Evolutionary conservation across 2,888 invertebrate genomes (phyloP), one percentile per base, ranked within the genome.

Genomic region (Lasioglossum lativentre): DNA sequence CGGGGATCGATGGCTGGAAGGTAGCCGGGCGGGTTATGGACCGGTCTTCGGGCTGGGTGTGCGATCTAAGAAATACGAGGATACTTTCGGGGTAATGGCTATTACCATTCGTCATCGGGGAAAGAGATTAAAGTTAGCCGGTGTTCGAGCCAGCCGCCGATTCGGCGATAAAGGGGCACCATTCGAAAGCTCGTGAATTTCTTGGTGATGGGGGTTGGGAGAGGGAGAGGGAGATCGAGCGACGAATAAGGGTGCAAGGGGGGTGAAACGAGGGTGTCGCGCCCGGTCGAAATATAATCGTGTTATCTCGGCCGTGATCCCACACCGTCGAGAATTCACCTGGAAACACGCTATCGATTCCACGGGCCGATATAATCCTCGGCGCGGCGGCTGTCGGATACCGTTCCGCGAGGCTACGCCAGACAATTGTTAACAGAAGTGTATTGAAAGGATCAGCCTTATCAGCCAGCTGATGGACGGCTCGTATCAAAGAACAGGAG

Each of bases 271-370:
- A 30, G 73, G 75, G 30, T 27, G 30, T 23, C 16, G 56, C 59
- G 74, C 59, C 73, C 84, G 66, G 45, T 74, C 80, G 74, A 86
- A 80, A 80, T 80, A 86, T 80, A 86, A 80, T 86, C 85, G 85
- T 16, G 85, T 86, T 84, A 77, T 75, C n/a, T 59, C 45, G 75
- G 59, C 75, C 66, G 75, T 79, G 75, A 80, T 80, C 75, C 30
- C 68, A 23, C 38, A 1, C 34, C 77, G 59, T n/a, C 4, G 75
- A 16, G 68, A 63, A 76, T 76, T 73, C 85, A 77, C 77, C 80
- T 72, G 86, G 77, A 80, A 80, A 85, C 52, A 56, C 78, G 23
- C 71, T 80, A 81, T 85, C 81, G 74, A 74, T 85, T 75, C 59
- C 38, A 38, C 34, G 66, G 47, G 47, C 45, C 38, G 68, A 68